phyloP scores from a whole-genome alignment of 2,888 invertebrate species.

The Caenorhabditis sp. region DNA sequence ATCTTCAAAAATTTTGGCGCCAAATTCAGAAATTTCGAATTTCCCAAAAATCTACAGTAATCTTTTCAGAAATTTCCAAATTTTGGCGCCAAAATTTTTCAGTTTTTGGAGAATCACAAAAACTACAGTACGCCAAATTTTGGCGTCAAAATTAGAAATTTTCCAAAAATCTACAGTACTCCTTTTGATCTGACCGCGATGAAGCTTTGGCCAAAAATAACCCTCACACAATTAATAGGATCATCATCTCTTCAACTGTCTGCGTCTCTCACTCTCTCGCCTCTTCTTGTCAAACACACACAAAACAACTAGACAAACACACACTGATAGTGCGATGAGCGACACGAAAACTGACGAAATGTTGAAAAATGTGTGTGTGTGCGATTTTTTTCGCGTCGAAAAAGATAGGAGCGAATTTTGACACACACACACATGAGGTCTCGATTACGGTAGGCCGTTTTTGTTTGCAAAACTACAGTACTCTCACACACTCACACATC shows the following conservation, averaged over 20 bases:
- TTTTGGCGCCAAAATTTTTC: too few species aligned
- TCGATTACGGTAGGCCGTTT: neutral
- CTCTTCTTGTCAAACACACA: neutral
- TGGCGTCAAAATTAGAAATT: too few species aligned
- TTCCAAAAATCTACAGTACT: neutral
- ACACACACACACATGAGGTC: neutral
- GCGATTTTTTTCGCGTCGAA: neutral
- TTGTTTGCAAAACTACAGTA: neutral
- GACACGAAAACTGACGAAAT: slow-evolving; percentile 48
- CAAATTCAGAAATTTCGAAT: too few species aligned
- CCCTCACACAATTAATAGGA: neutral
- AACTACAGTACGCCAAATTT: too few species aligned
- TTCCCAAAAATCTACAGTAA: too few species aligned
- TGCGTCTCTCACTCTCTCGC: neutral
- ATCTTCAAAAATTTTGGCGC: too few species aligned
- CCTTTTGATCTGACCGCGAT: neutral
- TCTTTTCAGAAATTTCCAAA: too few species aligned
- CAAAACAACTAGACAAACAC: neutral
- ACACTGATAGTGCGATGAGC: slow-evolving; percentile 39
- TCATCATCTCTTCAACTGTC: neutral
- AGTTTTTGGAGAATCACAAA: too few species aligned
- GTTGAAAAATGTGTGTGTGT: too few species aligned
- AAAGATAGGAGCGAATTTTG: slow-evolving; percentile 1
- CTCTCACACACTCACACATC: neutral
- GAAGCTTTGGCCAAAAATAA: neutral